These are phyloP conservation scores for Lordiphosa stackelbergi DNA, from an alignment of 1,140 invertebrate genomes.

Conservation along the genomic window DNA sequence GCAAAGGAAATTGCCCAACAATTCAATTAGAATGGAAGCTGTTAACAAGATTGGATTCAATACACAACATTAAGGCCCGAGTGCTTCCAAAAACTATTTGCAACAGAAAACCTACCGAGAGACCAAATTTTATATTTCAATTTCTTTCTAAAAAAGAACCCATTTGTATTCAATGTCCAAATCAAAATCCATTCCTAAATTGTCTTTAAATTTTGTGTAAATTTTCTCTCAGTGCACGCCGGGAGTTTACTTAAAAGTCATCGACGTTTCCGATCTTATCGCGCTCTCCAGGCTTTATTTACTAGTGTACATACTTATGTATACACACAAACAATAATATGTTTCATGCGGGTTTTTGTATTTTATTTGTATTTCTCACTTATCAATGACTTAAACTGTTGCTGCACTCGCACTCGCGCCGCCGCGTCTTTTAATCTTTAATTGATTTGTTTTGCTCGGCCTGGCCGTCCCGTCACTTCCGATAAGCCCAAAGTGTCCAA, in stretches of 20 bases:
- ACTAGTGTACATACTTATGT: conserved; percentile 17
- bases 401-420: conserved; percentile 27
- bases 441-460: conserved; percentile 65
- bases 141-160: too few species aligned
- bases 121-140: too few species aligned
- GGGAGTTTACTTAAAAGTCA: conserved; percentile 20
- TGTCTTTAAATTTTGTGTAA: too few species aligned
- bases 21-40: too few species aligned
- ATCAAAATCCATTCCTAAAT: too few species aligned
- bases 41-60: too few species aligned
- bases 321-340: conserved; percentile 13
- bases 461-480: not conserved
- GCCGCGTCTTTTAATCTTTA: conserved; percentile 24
- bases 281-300: conserved; percentile 22
- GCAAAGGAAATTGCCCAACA: too few species aligned
- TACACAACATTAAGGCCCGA: too few species aligned
- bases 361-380: conserved; percentile 20
- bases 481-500: conserved; percentile 10
- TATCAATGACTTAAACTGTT: conserved; percentile 58
- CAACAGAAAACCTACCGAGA: too few species aligned
- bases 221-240: conserved; percentile 19
- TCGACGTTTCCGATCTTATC: conserved; percentile 56
- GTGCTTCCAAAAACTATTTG: too few species aligned
- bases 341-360: conserved; percentile 11
- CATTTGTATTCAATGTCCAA: too few species aligned